Evolutionary conservation across 2,797 vertebrate species (phyloP).

Genomic region (Eurystomus glaucurus): DNA sequence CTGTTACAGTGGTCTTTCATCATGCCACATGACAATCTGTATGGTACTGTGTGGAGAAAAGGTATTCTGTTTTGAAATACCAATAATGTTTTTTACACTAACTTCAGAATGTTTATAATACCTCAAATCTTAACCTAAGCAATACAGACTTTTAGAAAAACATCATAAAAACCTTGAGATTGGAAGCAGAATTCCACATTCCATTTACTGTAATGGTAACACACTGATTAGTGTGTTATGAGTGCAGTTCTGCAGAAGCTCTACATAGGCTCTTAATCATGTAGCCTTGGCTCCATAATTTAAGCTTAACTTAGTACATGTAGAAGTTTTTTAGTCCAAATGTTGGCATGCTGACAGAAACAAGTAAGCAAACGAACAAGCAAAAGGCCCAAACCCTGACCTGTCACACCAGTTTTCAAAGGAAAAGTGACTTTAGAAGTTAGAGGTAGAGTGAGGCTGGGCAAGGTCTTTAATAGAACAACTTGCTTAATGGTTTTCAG

Average conservation of each 20-base stretch:
- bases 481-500: not conserved
- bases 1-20: not conserved
- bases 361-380: not conserved
- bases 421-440: not conserved
- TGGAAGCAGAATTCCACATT: not conserved
- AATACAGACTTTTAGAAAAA: not conserved
- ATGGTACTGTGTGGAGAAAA: not conserved
- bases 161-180: not conserved
- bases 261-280: not conserved
- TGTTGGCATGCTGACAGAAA: not conserved
- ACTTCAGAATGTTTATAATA: not conserved
- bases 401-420: not conserved
- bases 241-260: not conserved
- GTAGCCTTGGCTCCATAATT: not conserved
- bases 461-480: not conserved
- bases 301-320: not conserved
- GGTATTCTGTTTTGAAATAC: constrained; percentile 6
- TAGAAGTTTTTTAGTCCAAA: not conserved
- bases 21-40: not conserved
- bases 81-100: not conserved
- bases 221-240: not conserved
- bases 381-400: not conserved
- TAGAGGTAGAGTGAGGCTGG: not conserved
- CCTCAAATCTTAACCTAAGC: not conserved
- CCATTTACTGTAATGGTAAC: not conserved